A percentile compares a stretch with the other conserved stretches of the same genome.
Conservation (phyloP, 2,888 invertebrate species). For the Campoplex nolae region DNA sequence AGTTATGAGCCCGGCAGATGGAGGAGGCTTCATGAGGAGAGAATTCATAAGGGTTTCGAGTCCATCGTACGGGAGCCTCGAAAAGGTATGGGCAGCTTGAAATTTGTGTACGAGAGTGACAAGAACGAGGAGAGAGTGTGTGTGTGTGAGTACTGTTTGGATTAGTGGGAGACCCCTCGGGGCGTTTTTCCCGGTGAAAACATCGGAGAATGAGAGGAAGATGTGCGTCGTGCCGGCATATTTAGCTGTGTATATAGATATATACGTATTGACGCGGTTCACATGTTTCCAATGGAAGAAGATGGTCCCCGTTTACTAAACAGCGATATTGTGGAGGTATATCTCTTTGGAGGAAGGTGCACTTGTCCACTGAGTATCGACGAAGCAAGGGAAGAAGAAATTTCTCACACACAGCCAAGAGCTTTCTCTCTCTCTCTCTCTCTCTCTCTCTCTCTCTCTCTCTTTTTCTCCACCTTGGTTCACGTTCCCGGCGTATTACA, state of each 20-base stretch:
- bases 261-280: conserved; percentile 45
- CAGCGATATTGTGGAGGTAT: conserved; percentile 7
- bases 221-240: conserved; percentile 21
- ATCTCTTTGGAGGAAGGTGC: conserved; percentile 62
- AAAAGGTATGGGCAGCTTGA: conserved; percentile 41
- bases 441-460: conserved; percentile 41
- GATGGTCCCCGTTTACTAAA: conserved; percentile 51
- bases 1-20: background rate
- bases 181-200: conserved; percentile 55
- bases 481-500: conserved; percentile 65
- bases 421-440: conserved; percentile 3
- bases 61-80: background rate
- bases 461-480: conserved; percentile 26
- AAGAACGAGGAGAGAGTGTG: conserved; percentile 5
- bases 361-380: conserved; percentile 65
- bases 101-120: conserved; percentile 49
- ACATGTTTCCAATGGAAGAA: conserved; percentile 61
- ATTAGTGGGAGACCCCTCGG: conserved; percentile 60
- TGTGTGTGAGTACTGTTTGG: conserved; percentile 51
- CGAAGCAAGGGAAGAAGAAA: conserved; percentile 38
- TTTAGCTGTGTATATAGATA: background rate
- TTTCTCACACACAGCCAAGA: conserved; percentile 43
- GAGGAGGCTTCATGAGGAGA: background rate
- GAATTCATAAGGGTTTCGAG: background rate
- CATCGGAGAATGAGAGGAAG: conserved; percentile 43